Evolutionary conservation across 1,140 invertebrate species (phyloP).

Genomic region (Drosophila varians): DNA sequence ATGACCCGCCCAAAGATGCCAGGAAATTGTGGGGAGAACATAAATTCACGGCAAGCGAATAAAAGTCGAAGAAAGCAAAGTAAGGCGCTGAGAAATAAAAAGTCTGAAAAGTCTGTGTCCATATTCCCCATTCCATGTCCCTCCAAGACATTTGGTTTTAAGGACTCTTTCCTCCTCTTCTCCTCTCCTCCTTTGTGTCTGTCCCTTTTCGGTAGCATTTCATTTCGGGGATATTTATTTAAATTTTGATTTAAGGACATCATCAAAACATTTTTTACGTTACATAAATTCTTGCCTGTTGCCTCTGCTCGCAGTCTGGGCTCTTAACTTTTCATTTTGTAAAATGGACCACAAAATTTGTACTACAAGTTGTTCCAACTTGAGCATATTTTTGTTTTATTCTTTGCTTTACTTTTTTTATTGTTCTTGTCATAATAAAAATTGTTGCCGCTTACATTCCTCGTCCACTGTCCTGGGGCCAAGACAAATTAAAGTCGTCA

Average conservation of each 20-base stretch:
- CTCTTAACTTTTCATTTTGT: slow-evolving; percentile 74
- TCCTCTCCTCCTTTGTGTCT: background rate
- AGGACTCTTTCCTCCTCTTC: background rate
- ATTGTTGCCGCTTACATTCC: slow-evolving; percentile 66
- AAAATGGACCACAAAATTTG: slow-evolving; percentile 80
- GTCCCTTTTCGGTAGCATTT: slow-evolving; percentile 15
- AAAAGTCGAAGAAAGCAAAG: slow-evolving; percentile 41
- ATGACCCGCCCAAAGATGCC: slow-evolving; percentile 43
- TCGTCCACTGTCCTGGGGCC: slow-evolving; percentile 36
- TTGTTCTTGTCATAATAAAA: slow-evolving; percentile 78
- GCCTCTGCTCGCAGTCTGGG: slow-evolving; percentile 6
- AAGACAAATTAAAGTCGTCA: slow-evolving; percentile 81
- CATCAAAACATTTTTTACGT: slow-evolving; percentile 78
- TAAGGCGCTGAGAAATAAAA: slow-evolving; percentile 59
- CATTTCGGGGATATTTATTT: slow-evolving; percentile 75
- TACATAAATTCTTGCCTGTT: slow-evolving; percentile 71
- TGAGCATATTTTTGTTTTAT: slow-evolving; percentile 43
- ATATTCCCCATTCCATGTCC: background rate
- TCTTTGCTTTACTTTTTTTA: slow-evolving; percentile 37
- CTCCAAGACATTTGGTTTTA: slow-evolving; percentile 1
- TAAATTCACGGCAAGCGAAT: slow-evolving; percentile 66
- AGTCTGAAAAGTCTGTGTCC: slow-evolving; percentile 15
- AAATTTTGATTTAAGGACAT: slow-evolving; percentile 82
- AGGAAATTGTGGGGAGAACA: slow-evolving; percentile 65
- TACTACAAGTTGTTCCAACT: slow-evolving; percentile 69